Conservation (phyloP, 1,140 invertebrate genomes). For the Drosophila nebulosa region DNA sequence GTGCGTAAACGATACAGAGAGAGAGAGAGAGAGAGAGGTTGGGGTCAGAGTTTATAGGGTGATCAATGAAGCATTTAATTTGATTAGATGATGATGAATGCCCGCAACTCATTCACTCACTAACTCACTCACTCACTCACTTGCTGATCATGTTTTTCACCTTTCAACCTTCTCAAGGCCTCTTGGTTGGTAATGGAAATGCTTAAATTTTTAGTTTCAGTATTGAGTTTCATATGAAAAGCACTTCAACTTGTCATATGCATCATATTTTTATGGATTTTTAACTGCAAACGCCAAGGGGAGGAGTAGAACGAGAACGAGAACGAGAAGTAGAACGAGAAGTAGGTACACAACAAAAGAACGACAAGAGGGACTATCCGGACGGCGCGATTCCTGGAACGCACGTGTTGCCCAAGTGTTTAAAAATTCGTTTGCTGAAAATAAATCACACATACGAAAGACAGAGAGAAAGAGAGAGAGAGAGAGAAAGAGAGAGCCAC, state of each 20-base stretch:
- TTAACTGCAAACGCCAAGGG: conserved; percentile 53
- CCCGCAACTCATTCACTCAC: not conserved
- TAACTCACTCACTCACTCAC: not conserved
- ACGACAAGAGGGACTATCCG: conserved; percentile 4
- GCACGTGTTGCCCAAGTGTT: conserved; percentile 76
- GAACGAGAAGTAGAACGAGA: too few relatives aligned
- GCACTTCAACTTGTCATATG: conserved; percentile 68
- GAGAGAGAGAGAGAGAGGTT: not conserved
- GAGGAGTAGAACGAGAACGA: not conserved
- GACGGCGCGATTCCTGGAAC: conserved; percentile 52
- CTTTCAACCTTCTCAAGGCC: not conserved
- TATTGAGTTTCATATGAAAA: conserved; percentile 44
- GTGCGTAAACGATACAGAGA: not conserved
- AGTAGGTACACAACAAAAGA: too few relatives aligned
- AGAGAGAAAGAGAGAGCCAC: not conserved
- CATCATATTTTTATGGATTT: conserved; percentile 55
- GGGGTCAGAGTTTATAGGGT: conserved; percentile 5
- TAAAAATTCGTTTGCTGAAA: conserved; percentile 46
- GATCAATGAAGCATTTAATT: conserved; percentile 38
- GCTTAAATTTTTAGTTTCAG: conserved; percentile 21
- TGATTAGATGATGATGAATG: conserved; percentile 23
- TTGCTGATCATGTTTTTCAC: not conserved
- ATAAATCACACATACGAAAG: conserved; percentile 53
- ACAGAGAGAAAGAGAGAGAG: not conserved
- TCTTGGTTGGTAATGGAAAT: conserved; percentile 4